Percentiles rank a stretch among this genome's conserved stretches.
Conservation (phyloP, 2,888 invertebrate genomes). For the Pyrrhia umbra region DNA sequence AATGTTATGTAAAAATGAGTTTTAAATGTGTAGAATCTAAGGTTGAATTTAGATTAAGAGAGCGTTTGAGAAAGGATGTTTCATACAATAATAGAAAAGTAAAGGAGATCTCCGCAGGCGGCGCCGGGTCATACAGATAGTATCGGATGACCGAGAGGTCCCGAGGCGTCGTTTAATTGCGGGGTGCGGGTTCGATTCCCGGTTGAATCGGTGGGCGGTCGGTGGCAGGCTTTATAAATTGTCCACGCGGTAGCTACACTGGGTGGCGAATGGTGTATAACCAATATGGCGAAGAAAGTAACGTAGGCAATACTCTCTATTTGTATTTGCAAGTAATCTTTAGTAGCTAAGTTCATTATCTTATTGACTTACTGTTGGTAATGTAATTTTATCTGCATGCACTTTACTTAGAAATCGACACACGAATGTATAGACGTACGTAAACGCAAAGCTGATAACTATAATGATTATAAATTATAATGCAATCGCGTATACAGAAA, state of each 20-base stretch:
- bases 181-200: constrained; percentile 78
- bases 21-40: background rate
- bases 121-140: constrained; percentile 79
- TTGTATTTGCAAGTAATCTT: constrained; percentile 47
- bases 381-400: constrained; percentile 22
- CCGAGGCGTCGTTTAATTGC: constrained; percentile 85
- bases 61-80: constrained; percentile 47
- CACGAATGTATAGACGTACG: background rate
- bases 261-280: constrained; percentile 69
- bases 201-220: constrained; percentile 81
- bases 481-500: too few relatives aligned
- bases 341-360: constrained; percentile 42
- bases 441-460: too few relatives aligned
- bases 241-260: constrained; percentile 77
- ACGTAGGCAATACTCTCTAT: constrained; percentile 46
- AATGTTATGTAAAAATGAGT: constrained; percentile 18
- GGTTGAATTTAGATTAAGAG: constrained; percentile 23
- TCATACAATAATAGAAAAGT: constrained; percentile 46
- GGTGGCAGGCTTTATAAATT: constrained; percentile 80
- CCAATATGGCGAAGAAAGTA: constrained; percentile 38
- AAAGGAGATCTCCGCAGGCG: constrained; percentile 77
- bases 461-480: too few relatives aligned
- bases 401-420: background rate
- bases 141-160: constrained; percentile 82
- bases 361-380: constrained; percentile 18